Conservation (phyloP, 2,888 invertebrate species). For the Cantharis rufa region DNA sequence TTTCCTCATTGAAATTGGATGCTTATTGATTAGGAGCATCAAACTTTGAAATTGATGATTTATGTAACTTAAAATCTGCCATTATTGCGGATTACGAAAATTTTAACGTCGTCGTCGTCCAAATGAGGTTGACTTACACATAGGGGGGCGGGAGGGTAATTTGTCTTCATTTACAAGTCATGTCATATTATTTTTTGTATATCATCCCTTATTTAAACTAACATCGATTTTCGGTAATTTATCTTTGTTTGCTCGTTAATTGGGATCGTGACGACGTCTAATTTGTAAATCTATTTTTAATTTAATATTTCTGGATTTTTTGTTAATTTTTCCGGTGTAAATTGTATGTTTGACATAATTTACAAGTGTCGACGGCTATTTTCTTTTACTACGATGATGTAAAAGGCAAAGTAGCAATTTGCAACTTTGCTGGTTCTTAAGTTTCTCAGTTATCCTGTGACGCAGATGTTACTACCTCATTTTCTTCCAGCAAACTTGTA, state of each 20-base stretch:
- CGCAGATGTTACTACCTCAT: conserved; percentile 32
- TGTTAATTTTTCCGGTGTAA: conserved; percentile 13
- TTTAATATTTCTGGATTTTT: conserved; percentile 13
- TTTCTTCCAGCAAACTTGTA: conserved; percentile 29
- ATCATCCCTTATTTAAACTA: not conserved
- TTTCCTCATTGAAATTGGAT: not conserved
- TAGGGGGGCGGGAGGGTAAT: conserved; percentile 1
- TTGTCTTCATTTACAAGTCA: conserved; percentile 23
- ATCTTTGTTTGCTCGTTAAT: not conserved
- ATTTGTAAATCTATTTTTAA: not conserved
- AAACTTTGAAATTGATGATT: not conserved
- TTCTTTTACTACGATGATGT: conserved; percentile 28
- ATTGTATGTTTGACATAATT: conserved; percentile 18
- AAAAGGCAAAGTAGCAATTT: conserved; percentile 29
- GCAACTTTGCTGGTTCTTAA: conserved; percentile 28
- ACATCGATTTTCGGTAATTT: not conserved
- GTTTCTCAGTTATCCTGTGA: conserved; percentile 28
- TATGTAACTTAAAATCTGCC: not conserved
- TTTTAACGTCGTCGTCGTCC: conserved; percentile 4
- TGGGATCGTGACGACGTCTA: not conserved
- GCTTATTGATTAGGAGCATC: not conserved
- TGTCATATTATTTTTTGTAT: conserved; percentile 9
- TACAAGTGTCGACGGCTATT: conserved; percentile 28
- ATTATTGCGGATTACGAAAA: not conserved
- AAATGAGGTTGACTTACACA: conserved; percentile 12